phyloP scores from a whole-genome alignment of 1,140 invertebrate genomes.

The Triops longicaudatus region DNA sequence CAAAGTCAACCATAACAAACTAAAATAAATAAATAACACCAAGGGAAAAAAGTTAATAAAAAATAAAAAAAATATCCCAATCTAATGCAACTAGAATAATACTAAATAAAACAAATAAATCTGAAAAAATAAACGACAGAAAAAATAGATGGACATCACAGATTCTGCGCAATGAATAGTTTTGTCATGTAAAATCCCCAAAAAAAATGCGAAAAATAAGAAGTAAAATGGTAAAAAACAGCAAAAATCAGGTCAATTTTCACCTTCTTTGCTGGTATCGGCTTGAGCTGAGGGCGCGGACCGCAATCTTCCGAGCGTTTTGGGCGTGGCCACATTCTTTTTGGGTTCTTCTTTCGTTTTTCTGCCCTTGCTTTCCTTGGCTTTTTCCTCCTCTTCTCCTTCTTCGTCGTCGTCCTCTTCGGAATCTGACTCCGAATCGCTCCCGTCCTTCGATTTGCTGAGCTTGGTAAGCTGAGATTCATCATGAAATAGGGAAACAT shows the following conservation, averaged over 20 bases:
- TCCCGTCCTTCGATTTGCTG: conserved; percentile 29
- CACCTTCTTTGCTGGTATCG: not conserved
- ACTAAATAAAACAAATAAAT: too few species aligned
- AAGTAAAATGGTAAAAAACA: not conserved
- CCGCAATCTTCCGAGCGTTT: not conserved
- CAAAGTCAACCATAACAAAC: too few species aligned
- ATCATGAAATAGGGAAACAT: conserved; percentile 66
- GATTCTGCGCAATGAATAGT: too few species aligned
- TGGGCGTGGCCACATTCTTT: too few species aligned
- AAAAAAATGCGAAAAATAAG: too few species aligned
- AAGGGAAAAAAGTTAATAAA: not conserved
- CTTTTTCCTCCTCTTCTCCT: not conserved
- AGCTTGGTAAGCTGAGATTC: conserved; percentile 63
- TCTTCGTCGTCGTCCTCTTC: conserved; percentile 28
- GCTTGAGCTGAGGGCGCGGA: not conserved
- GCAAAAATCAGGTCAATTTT: not conserved
- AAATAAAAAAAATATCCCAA: not conserved
- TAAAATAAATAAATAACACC: too few species aligned
- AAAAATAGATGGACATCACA: too few species aligned
- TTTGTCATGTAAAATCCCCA: too few species aligned
- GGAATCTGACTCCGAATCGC: conserved; percentile 28
- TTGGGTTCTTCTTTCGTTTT: not conserved
- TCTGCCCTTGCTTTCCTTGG: not conserved
- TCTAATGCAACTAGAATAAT: too few species aligned
- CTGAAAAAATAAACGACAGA: too few species aligned